Conservation (phyloP, 2,888 invertebrate genomes). For the Melieria crassipennis region DNA sequence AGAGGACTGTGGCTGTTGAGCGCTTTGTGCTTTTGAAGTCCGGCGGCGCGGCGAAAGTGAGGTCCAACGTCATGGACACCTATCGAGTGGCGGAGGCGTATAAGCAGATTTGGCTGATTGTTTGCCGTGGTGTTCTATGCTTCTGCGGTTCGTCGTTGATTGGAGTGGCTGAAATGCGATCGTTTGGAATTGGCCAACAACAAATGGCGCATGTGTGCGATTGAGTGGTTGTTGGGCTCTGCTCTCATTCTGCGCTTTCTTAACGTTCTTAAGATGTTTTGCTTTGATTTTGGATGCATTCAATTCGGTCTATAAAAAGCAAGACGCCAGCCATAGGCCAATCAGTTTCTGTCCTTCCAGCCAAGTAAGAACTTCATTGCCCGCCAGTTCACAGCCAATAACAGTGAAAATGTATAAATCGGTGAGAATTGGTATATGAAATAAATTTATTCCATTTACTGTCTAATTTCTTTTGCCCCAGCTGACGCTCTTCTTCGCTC, state of each 20-base stretch:
- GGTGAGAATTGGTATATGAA: conserved; percentile 46
- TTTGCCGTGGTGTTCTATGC: background rate
- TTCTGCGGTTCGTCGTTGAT: conserved; percentile 1
- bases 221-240: background rate
- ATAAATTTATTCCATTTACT: background rate
- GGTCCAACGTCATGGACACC: conserved; percentile 8
- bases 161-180: conserved; percentile 11
- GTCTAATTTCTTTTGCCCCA: conserved; percentile 2
- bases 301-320: conserved; percentile 21
- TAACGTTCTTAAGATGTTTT: background rate
- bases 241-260: background rate
- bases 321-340: no score
- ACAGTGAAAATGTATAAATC: conserved; percentile 55
- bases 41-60: conserved; percentile 14
- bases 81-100: background rate
- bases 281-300: background rate
- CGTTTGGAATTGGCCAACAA: conserved; percentile 1
- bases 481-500: conserved; percentile 66
- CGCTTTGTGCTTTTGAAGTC: background rate
- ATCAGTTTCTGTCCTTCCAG: no score
- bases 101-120: background rate
- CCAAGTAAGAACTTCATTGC: no score
- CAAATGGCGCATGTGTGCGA: background rate
- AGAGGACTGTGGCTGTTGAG: no score
- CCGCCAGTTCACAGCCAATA: no score